Evolutionary conservation across 1,140 invertebrate species (phyloP).

Genomic region (Nylanderia fulva): DNA sequence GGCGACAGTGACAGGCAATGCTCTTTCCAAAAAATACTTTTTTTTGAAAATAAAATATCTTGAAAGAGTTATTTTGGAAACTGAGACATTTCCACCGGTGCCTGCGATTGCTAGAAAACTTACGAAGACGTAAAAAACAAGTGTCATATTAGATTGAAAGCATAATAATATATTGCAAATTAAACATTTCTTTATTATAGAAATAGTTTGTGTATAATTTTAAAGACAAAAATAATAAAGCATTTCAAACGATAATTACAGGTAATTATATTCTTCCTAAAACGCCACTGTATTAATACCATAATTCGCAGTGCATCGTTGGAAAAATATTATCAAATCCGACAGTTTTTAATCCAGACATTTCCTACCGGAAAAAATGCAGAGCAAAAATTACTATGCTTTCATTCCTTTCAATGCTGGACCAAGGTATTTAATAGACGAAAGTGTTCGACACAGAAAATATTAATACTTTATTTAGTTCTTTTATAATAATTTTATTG

Average conservation of each 20-base stretch:
- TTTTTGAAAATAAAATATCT: constrained; percentile 93
- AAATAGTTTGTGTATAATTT: not conserved
- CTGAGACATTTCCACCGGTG: constrained; percentile 92
- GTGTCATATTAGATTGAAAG: constrained; percentile 81
- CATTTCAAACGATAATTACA: constrained; percentile 82
- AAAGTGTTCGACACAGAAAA: no score
- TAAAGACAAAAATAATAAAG: not conserved
- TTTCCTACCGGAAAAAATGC: no score
- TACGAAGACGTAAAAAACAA: constrained; percentile 90
- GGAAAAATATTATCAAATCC: constrained; percentile 93
- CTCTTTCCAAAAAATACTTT: constrained; percentile 93
- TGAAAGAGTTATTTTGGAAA: constrained; percentile 92
- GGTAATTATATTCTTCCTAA: no score
- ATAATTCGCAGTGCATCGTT: constrained; percentile 91
- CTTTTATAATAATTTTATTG: no score
- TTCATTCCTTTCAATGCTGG: constrained; percentile 97
- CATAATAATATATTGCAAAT: constrained; percentile 26
- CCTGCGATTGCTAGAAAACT: constrained; percentile 91
- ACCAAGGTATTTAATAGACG: no score
- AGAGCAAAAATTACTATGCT: constrained; percentile 93
- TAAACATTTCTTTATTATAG: not conserved
- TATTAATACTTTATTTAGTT: not conserved
- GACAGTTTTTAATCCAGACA: constrained; percentile 94
- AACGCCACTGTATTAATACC: no score
- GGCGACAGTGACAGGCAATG: constrained; percentile 91